A percentile compares a stretch with the other conserved stretches of the same genome.
These are phyloP conservation scores for Escarpia spicata DNA, from an alignment of 2,888 invertebrate genomes.

Conservation along the genomic window DNA sequence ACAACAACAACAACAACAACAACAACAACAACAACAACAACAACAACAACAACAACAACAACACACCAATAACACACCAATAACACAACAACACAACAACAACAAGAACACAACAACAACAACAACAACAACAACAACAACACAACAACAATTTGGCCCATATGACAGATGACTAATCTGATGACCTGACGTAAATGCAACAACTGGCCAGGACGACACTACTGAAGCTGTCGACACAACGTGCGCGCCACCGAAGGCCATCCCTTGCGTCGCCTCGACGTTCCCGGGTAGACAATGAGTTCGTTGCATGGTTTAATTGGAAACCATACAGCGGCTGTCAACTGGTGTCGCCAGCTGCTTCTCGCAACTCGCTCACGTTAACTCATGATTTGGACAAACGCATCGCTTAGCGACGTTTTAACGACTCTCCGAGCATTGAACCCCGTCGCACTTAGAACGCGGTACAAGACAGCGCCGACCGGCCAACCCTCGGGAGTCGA, in stretches of 20 bases:
- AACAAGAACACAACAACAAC: not conserved
- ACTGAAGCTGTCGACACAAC: not conserved
- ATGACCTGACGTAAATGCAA: not conserved
- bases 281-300: not conserved
- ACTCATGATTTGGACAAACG: not conserved
- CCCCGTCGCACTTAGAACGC: not conserved
- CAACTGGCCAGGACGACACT: not conserved
- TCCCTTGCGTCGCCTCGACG: not conserved
- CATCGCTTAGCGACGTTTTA: slow-evolving; percentile 13
- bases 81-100: slow-evolving; percentile 34
- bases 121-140: not conserved
- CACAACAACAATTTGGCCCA: not conserved
- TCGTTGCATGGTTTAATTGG: not conserved
- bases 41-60: slow-evolving; percentile 38
- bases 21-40: slow-evolving; percentile 38
- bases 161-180: not conserved
- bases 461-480: not conserved
- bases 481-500: not conserved
- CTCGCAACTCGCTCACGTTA: not conserved
- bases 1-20: slow-evolving; percentile 35
- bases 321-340: not conserved
- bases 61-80: slow-evolving; percentile 36
- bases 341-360: not conserved
- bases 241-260: not conserved
- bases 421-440: not conserved